A percentile compares a stretch with the other conserved stretches of the same genome.
These are phyloP conservation scores for Champsocephalus esox DNA, from an alignment of 2,797 vertebrate species.

Conservation along the genomic window DNA sequence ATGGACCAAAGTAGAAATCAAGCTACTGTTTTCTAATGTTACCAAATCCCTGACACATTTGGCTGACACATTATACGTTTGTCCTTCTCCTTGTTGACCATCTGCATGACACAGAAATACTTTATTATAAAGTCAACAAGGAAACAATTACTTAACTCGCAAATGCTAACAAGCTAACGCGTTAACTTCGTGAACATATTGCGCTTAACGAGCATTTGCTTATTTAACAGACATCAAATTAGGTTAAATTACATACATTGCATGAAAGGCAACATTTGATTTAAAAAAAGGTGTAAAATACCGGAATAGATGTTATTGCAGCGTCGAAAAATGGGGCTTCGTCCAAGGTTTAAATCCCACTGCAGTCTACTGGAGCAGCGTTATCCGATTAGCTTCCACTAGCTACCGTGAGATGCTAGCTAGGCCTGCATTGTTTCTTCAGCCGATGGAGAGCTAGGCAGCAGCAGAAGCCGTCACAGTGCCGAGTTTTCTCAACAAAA, in stretches of 20 bases:
- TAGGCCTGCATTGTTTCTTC: slow-evolving; percentile 83
- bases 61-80: rapidly evolving
- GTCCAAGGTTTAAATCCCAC: slow-evolving; percentile 76
- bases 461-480: slow-evolving; percentile 33
- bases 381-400: slow-evolving; percentile 65
- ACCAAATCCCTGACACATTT: background rate
- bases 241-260: rapidly evolving
- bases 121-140: slow-evolving; percentile 15
- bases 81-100: rapidly evolving
- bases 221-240: background rate
- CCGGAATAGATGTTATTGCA: slow-evolving; percentile 42
- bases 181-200: slow-evolving; percentile 51
- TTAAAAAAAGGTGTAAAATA: slow-evolving; percentile 19
- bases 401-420: slow-evolving; percentile 52
- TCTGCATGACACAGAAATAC: background rate
- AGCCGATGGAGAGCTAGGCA: slow-evolving; percentile 51
- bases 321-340: slow-evolving; percentile 48
- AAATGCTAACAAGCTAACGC: slow-evolving; percentile 59
- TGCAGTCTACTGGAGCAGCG: slow-evolving; percentile 50
- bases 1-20: background rate
- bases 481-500: slow-evolving; percentile 14
- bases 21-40: background rate
- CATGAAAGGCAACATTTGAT: rapidly evolving
- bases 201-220: background rate
- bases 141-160: slow-evolving; percentile 16